Conservation (phyloP, 2,888 invertebrate species). For the Diarsia mendica region DNA sequence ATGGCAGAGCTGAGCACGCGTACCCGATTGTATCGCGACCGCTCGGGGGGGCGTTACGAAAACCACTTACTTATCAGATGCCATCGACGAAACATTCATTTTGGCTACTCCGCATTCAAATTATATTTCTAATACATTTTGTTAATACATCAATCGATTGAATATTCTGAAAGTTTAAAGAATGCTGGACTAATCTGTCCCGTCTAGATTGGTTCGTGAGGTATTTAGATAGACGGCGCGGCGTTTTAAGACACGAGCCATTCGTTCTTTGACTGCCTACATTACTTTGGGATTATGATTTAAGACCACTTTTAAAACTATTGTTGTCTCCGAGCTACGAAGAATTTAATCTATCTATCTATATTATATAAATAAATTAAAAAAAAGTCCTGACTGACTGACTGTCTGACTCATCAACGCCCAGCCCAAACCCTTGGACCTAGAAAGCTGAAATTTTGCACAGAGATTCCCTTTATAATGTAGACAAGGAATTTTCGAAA, state of each 20-base stretch:
- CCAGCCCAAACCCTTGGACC: too few relatives aligned
- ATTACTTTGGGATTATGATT: conserved; percentile 41
- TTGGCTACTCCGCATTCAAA: conserved; percentile 84
- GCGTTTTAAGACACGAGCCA: conserved; percentile 28
- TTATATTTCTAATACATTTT: conserved; percentile 67
- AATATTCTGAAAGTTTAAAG: conserved; percentile 67
- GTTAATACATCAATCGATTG: conserved; percentile 62
- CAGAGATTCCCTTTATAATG: too few relatives aligned
- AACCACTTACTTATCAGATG: conserved; percentile 88
- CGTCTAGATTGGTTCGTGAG: conserved; percentile 61
- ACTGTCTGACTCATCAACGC: too few relatives aligned
- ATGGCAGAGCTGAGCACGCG: conserved; percentile 80
- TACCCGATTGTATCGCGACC: conserved; percentile 81
- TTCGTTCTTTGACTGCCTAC: conserved; percentile 35
- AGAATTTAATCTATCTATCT: too few relatives aligned
- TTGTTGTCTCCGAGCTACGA: conserved; percentile 19
- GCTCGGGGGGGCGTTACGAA: conserved; percentile 88
- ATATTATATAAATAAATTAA: too few relatives aligned
- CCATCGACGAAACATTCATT: conserved; percentile 84
- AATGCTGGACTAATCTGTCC: conserved; percentile 69
- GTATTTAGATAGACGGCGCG: conserved; percentile 50
- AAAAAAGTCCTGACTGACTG: too few relatives aligned
- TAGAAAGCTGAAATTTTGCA: too few relatives aligned
- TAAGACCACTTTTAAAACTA: conserved; percentile 38
- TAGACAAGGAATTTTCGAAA: too few relatives aligned